Conservation (phyloP, 1,140 invertebrate genomes). For the Euwallacea similis region DNA sequence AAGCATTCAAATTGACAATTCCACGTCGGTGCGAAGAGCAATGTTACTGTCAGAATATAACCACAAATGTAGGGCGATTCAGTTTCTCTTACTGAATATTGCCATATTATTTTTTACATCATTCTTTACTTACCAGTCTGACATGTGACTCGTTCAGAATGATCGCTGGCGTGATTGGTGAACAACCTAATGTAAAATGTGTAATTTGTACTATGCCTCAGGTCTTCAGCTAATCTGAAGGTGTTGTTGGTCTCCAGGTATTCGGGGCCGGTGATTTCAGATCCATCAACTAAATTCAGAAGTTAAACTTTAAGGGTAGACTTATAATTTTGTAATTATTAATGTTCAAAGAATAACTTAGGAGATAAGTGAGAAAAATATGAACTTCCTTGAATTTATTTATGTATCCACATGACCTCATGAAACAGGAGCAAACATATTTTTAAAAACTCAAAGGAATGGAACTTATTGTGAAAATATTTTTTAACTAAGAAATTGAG, state of each 20-base stretch:
- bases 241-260: constrained; percentile 57
- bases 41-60: neutral
- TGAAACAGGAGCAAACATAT: no score
- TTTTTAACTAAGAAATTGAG: no score
- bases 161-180: constrained; percentile 63
- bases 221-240: constrained; percentile 58
- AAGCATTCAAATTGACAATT: no score
- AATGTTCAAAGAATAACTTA: no score
- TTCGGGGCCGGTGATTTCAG: constrained; percentile 58
- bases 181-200: constrained; percentile 67
- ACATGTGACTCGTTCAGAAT: constrained; percentile 63
- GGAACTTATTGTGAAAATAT: no score
- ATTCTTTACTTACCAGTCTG: constrained; percentile 58
- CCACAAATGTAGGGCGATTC: neutral
- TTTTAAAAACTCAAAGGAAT: no score
- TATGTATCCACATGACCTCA: no score
- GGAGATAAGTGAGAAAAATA: no score
- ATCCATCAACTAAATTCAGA: constrained; percentile 32
- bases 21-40: neutral
- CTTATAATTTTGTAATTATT: no score
- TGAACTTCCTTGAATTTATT: no score
- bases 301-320: neutral
- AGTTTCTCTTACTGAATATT: no score
- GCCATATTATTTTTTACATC: neutral
- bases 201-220: constrained; percentile 69